Conservation (phyloP, 2,797 vertebrate species). For the Anableps anableps region DNA sequence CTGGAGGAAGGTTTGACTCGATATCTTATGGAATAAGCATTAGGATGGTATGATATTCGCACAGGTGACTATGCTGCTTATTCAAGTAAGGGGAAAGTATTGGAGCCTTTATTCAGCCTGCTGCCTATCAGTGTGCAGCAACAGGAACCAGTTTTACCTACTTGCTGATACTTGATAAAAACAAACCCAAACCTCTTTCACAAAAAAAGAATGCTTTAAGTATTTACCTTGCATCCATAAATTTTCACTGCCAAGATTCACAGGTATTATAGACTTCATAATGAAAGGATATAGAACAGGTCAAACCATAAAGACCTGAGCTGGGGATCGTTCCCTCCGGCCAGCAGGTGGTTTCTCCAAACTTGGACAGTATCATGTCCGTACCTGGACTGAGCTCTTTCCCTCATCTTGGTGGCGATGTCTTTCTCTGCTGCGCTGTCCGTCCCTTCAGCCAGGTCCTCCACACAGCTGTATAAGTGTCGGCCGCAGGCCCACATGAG, state of each 20-base stretch:
- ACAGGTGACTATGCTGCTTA: too few species aligned
- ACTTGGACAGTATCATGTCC: slow-evolving; percentile 95
- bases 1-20: too few species aligned
- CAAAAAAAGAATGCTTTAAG: neutral
- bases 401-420: slow-evolving; percentile 96
- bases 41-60: too few species aligned
- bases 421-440: slow-evolving; percentile 87
- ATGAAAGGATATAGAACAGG: slow-evolving; percentile 96
- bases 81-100: too few species aligned
- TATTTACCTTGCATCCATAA: neutral
- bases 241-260: neutral
- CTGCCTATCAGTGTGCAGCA: too few species aligned
- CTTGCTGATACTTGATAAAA: neutral
- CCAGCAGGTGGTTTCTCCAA: slow-evolving; percentile 95
- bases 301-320: slow-evolving; percentile 97
- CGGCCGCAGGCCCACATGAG: slow-evolving; percentile 98
- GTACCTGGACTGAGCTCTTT: slow-evolving; percentile 93
- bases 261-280: neutral
- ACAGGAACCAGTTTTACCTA: neutral
- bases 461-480: slow-evolving; percentile 92
- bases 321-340: slow-evolving; percentile 91
- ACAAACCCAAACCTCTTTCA: neutral
- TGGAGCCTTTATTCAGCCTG: too few species aligned
- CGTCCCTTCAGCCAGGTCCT: slow-evolving; percentile 85
- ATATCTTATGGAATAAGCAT: too few species aligned